Conservation (phyloP, 2,797 vertebrate genomes). For the Chloroceryle amazona region DNA sequence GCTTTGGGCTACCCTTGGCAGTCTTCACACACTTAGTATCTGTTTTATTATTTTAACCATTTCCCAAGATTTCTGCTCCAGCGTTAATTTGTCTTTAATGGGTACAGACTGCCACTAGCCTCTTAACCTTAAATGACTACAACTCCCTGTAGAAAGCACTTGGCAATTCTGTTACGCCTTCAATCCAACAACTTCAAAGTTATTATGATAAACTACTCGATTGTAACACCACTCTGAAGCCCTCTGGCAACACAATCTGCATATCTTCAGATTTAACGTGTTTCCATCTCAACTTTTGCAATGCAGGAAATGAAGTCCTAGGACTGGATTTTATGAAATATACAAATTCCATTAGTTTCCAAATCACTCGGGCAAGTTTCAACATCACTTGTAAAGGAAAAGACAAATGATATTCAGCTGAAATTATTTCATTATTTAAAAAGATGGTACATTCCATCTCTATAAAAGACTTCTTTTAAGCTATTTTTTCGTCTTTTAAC, state of each 20-base stretch:
- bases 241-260: slow-evolving; percentile 70
- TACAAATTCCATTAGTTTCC: background rate
- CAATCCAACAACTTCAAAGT: slow-evolving; percentile 63
- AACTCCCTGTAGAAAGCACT: slow-evolving; percentile 11
- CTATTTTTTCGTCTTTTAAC: background rate
- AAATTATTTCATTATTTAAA: background rate
- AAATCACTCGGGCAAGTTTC: slow-evolving; percentile 3
- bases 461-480: background rate
- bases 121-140: slow-evolving; percentile 54
- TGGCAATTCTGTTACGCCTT: slow-evolving; percentile 33
- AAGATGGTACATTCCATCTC: background rate
- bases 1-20: background rate
- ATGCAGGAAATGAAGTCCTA: slow-evolving; percentile 50
- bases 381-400: background rate
- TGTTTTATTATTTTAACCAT: slow-evolving; percentile 11
- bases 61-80: background rate
- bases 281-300: slow-evolving; percentile 49
- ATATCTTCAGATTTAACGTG: slow-evolving; percentile 53
- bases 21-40: background rate
- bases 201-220: slow-evolving; percentile 29
- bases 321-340: slow-evolving; percentile 35
- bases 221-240: slow-evolving; percentile 30
- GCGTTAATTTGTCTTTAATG: slow-evolving; percentile 20
- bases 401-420: background rate
- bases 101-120: slow-evolving; percentile 9